Conservation (phyloP, 2,888 invertebrate species). For the Venustoraphidia nigricollis region DNA sequence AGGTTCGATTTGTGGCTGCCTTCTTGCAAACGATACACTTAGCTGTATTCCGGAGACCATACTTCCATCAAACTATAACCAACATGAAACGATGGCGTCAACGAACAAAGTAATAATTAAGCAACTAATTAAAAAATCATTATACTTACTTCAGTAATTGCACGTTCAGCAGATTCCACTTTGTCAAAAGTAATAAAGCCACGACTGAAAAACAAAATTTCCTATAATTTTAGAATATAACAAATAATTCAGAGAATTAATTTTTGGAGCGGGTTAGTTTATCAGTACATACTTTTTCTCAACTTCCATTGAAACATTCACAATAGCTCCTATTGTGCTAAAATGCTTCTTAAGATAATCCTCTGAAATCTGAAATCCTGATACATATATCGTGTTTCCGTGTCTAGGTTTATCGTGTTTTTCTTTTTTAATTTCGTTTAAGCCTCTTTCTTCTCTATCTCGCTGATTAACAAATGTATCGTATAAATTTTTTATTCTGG, state of each 20-base stretch:
- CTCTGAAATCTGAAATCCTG: conserved; percentile 64
- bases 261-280: no score
- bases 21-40: conserved; percentile 65
- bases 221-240: neutral
- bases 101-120: neutral
- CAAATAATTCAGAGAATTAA: no score
- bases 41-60: conserved; percentile 58
- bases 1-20: conserved; percentile 65
- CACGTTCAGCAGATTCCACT: conserved; percentile 69
- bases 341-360: conserved; percentile 64
- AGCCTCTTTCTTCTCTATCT: conserved; percentile 43
- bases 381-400: conserved; percentile 72
- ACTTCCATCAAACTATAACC: conserved; percentile 49
- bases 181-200: conserved; percentile 89
- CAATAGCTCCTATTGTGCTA: conserved; percentile 54
- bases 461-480: conserved; percentile 59
- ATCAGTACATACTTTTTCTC: conserved; percentile 50
- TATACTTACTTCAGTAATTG: conserved; percentile 48
- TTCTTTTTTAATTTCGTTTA: conserved; percentile 33
- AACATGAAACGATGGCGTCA: neutral
- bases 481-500: conserved; percentile 53
- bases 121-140: no score
- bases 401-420: conserved; percentile 48
- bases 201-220: conserved; percentile 39
- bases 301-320: conserved; percentile 70